phyloP scores from a whole-genome alignment of 2,888 invertebrate species.

The Hyppa rectilinea region DNA sequence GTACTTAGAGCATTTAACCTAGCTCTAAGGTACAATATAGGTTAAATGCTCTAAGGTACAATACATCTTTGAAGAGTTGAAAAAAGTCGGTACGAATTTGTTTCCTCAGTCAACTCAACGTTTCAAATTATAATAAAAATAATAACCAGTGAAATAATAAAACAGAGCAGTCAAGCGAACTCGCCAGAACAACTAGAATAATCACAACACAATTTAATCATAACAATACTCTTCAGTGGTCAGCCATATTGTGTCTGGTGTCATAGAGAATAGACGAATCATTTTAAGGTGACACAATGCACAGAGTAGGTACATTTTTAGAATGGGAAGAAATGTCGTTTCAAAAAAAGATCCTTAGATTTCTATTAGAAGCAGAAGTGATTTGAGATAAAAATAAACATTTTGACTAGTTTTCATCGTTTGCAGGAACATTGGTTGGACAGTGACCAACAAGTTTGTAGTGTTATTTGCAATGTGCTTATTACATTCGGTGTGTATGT shows the following conservation, averaged over 20 bases:
- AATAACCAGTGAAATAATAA: neutral
- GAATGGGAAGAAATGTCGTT: neutral
- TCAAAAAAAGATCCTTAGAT: neutral
- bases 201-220: neutral
- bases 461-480: constrained; percentile 7
- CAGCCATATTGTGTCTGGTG: neutral
- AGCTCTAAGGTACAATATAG: too few species aligned
- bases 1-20: too few species aligned
- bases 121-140: neutral
- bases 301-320: too few species aligned
- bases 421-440: neutral
- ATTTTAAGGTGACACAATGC: constrained; percentile 12
- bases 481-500: constrained; percentile 4
- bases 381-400: neutral
- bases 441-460: neutral
- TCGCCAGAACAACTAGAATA: neutral
- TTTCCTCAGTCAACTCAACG: too few species aligned
- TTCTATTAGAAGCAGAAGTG: neutral
- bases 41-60: too few species aligned
- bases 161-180: neutral
- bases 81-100: neutral
- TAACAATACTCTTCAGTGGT: constrained; percentile 17
- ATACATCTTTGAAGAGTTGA: neutral
- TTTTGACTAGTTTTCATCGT: neutral
- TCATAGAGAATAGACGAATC: constrained; percentile 12